These are phyloP conservation scores for Oxytorus armatus DNA, from an alignment of 2,888 invertebrate genomes.

Conservation along the genomic window DNA sequence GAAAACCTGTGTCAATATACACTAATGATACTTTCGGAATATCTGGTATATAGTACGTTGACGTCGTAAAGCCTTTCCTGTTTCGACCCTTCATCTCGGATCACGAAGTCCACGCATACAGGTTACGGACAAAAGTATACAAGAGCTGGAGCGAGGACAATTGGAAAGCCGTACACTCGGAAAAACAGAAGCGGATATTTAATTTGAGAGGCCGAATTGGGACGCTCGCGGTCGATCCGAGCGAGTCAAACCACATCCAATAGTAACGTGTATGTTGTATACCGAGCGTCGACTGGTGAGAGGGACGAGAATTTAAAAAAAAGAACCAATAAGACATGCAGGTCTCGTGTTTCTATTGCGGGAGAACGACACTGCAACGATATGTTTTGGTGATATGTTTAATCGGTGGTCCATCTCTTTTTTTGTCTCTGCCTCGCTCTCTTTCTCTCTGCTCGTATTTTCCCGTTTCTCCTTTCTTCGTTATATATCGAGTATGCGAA, in stretches of 20 bases:
- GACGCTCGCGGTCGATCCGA: background rate
- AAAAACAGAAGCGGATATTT: slow-evolving; percentile 36
- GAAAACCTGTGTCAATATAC: no score
- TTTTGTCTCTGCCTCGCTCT: background rate
- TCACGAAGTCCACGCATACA: slow-evolving; percentile 38
- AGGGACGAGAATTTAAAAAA: background rate
- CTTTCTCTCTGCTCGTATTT: background rate
- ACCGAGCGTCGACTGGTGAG: no score
- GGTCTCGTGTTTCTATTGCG: slow-evolving; percentile 9
- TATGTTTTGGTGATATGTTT: slow-evolving; percentile 8
- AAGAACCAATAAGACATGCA: background rate
- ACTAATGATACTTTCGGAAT: no score
- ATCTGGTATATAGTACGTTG: slow-evolving; percentile 1
- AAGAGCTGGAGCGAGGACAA: background rate
- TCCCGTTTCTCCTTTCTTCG: slow-evolving; percentile 2
- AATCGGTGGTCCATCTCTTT: slow-evolving; percentile 2
- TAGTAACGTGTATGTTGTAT: background rate
- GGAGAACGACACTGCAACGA: background rate
- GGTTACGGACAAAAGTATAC: slow-evolving; percentile 7
- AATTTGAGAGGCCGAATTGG: slow-evolving; percentile 26
- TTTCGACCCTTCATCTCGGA: slow-evolving; percentile 39
- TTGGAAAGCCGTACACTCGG: slow-evolving; percentile 10
- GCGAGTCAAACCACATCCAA: background rate
- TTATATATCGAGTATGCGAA: slow-evolving; percentile 10
- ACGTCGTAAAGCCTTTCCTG: slow-evolving; percentile 3